Base-by-base conservation (phyloP, 2,797 vertebrate species). In the Leuciscus waleckii region DNA sequence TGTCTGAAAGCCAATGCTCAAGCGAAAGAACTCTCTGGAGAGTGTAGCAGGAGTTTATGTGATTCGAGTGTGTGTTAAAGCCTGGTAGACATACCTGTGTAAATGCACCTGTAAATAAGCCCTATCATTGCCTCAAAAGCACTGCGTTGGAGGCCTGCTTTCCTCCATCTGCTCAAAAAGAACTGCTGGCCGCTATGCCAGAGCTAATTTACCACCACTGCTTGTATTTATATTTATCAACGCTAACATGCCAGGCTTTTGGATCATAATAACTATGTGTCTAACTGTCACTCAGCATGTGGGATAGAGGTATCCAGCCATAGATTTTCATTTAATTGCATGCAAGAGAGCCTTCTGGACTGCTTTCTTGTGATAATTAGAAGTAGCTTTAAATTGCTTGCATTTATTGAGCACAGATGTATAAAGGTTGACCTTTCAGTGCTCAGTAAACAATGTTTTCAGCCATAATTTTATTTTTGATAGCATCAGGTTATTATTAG, bases 181-280 rank as follows among this genome's bases (percentile, higher is more conserved):
- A 68, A 69, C 46, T 56, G 26, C 46, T 81, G 70, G 79, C 35
- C 16, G 1, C 58, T 51, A 23, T 49, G 54, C 69, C 70, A 76
- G 37, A 68, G 69, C 78, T 75, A 81, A 74, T 85, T 85, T 81
- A 54, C 70, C 70, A 56, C 84, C 70, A 65, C 67, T 83, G 81
- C 58, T 78, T 73, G 80, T 73, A 71, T 86, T 79, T 83, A 49
- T 79, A 78, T 86, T 78, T 77, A 79, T 41, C 67, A 54, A 51
- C 5, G n/a, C 56, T 51, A 65, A 73, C 84, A 85, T 73, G 69
- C 78, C 69, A 39, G 35, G 63, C 61, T 77, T 84, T 84, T 84
- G 82, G 74, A 84, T 77, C 63, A 76, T 78, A 43, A 68, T 76
- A 54, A 84, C 82, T 77, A 73, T 49, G 56, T 83, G 61, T 83